Percentiles rank a stretch among this genome's conserved stretches.
phyloP scores from a whole-genome alignment of 2,113 vertebrate genomes.

The Notothenia rossii region DNA sequence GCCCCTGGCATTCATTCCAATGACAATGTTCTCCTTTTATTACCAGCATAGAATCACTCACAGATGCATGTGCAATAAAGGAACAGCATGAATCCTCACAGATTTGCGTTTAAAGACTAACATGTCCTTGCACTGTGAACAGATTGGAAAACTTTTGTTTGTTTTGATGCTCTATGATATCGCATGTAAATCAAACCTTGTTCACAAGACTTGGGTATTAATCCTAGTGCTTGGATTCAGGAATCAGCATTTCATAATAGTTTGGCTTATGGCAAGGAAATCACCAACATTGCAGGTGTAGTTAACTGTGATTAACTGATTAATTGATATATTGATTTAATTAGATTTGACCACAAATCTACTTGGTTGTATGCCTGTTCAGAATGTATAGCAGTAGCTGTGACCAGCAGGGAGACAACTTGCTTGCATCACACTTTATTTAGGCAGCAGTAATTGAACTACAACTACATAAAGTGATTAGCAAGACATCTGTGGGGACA shows the following conservation, averaged over 20 bases:
- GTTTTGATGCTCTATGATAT: neutral
- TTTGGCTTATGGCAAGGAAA: neutral
- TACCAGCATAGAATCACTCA: conserved; percentile 18
- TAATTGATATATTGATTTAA: neutral
- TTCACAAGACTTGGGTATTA: neutral
- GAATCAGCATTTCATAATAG: conserved; percentile 12
- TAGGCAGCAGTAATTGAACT: neutral
- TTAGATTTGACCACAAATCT: conserved; percentile 6
- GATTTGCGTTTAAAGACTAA: neutral
- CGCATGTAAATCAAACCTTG: conserved; percentile 10
- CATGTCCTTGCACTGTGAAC: neutral
- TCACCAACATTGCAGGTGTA: neutral
- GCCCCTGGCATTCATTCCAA: conserved; percentile 10
- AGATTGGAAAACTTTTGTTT: neutral
- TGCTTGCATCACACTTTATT: neutral
- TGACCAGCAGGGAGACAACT: neutral
- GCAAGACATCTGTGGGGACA: neutral
- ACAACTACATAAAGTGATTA: neutral
- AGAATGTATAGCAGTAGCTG: too few relatives aligned
- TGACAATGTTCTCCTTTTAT: conserved; percentile 23
- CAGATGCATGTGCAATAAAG: conserved; percentile 26
- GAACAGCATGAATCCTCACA: conserved; percentile 11
- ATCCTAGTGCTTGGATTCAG: conserved; percentile 2
- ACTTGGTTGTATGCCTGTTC: neutral
- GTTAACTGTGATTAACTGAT: neutral